These are phyloP conservation scores for Acromyrmex charruanus DNA, from an alignment of 1,140 invertebrate species.

Conservation along the genomic window DNA sequence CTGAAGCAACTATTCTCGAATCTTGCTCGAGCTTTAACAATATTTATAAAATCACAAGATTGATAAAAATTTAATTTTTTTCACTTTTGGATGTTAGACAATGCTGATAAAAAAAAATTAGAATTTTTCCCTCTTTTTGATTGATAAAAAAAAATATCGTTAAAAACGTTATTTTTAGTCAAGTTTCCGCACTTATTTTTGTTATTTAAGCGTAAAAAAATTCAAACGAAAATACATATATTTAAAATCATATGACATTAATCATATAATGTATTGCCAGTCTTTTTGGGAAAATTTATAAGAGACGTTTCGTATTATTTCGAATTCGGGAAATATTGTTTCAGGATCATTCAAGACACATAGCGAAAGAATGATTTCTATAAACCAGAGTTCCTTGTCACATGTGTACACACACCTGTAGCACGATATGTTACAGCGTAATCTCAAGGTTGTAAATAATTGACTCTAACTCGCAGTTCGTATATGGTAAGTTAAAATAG, in stretches of 20 bases:
- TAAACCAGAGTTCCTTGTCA: conserved; percentile 73
- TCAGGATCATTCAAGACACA: conserved; percentile 11
- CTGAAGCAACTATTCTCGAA: conserved; percentile 37
- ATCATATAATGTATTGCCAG: neutral
- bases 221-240: neutral
- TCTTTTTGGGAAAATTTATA: neutral
- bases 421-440: conserved; percentile 28
- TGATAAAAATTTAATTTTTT: neutral
- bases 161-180: neutral
- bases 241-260: neutral
- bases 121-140: neutral
- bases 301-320: neutral
- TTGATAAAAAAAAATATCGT: neutral
- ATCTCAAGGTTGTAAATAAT: conserved; percentile 62
- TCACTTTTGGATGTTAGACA: neutral
- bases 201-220: neutral
- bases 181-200: neutral
- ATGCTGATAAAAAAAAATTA: neutral
- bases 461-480: conserved; percentile 37
- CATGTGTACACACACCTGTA: conserved; percentile 1
- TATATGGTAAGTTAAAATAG: conserved; percentile 34
- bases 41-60: neutral
- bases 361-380: conserved; percentile 36
- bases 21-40: neutral
- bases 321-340: conserved; percentile 8